A percentile compares a stretch with the other conserved stretches of the same genome.
Conservation (phyloP, 2,888 invertebrate species). For the Yponomeuta plumbellus region DNA sequence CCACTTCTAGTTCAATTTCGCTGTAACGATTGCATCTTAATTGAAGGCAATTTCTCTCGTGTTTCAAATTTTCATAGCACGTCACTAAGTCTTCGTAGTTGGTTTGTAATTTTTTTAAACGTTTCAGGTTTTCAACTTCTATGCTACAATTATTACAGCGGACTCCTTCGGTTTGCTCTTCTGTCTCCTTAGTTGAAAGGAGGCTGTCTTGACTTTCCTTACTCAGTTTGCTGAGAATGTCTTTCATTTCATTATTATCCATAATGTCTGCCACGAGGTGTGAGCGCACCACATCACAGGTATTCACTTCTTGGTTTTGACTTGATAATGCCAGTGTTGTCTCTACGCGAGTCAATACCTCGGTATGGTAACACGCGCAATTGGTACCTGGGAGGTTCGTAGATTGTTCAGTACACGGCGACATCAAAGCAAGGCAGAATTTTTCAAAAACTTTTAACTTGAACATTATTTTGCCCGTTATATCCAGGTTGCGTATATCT, state of each 20-base stretch:
- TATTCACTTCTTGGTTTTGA: slow-evolving; percentile 34
- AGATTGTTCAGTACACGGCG: slow-evolving; percentile 54
- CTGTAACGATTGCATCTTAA: slow-evolving; percentile 46
- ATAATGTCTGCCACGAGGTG: slow-evolving; percentile 66
- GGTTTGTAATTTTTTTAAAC: slow-evolving; percentile 55
- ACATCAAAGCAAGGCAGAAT: slow-evolving; percentile 57
- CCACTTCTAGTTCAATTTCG: slow-evolving; percentile 52
- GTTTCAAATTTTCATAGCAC: slow-evolving; percentile 57
- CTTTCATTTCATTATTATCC: slow-evolving; percentile 62
- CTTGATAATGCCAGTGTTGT: slow-evolving; percentile 45
- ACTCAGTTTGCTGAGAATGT: slow-evolving; percentile 49
- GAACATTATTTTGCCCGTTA: slow-evolving; percentile 62
- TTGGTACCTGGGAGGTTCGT: slow-evolving; percentile 20
- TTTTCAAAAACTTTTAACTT: slow-evolving; percentile 66
- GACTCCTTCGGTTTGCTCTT: slow-evolving; percentile 28
- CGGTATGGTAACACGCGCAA: slow-evolving; percentile 52
- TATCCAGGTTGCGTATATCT: slow-evolving; percentile 54
- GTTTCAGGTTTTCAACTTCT: slow-evolving; percentile 51
- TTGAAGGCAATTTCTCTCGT: slow-evolving; percentile 49
- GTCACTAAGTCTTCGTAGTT: slow-evolving; percentile 56
- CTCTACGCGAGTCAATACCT: slow-evolving; percentile 40
- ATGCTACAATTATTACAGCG: slow-evolving; percentile 32
- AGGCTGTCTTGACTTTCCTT: slow-evolving; percentile 29
- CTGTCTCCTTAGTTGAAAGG: slow-evolving; percentile 28
- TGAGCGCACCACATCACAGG: slow-evolving; percentile 51